Conservation (phyloP, 2,888 invertebrate species). For the Stomorhina lunata region DNA sequence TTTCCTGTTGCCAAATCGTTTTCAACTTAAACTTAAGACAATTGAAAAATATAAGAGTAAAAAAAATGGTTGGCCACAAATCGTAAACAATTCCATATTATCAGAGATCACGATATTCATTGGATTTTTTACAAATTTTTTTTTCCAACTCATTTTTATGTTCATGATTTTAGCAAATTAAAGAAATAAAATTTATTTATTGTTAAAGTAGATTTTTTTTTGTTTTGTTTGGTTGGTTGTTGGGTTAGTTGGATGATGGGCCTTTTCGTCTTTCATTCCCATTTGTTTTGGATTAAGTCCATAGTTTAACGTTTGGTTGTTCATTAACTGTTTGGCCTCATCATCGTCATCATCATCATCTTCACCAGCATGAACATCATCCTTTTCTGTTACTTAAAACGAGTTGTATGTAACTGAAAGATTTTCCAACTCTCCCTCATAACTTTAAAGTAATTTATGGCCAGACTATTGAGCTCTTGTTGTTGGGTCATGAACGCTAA, state of each 20-base stretch:
- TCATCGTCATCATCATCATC: background rate
- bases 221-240: conserved; percentile 19
- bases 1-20: conserved; percentile 39
- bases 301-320: conserved; percentile 13
- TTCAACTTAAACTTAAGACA: background rate
- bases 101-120: conserved; percentile 65
- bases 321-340: conserved; percentile 26
- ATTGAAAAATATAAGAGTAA: background rate
- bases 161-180: conserved; percentile 66
- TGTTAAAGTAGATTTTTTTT: conserved; percentile 32
- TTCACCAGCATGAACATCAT: background rate
- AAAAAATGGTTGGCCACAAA: conserved; percentile 52
- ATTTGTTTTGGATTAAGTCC: conserved; percentile 3
- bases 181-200: conserved; percentile 65
- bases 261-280: conserved; percentile 9
- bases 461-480: conserved; percentile 51
- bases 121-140: conserved; percentile 32
- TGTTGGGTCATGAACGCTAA: conserved; percentile 55
- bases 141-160: background rate
- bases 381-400: conserved; percentile 4
- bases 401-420: conserved; percentile 20
- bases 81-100: conserved; percentile 62
- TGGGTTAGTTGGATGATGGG: conserved; percentile 24
- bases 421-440: conserved; percentile 47
- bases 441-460: conserved; percentile 60